Base-by-base conservation (phyloP, 2,797 vertebrate species). In the Brotogeris chrysoptera region DNA sequence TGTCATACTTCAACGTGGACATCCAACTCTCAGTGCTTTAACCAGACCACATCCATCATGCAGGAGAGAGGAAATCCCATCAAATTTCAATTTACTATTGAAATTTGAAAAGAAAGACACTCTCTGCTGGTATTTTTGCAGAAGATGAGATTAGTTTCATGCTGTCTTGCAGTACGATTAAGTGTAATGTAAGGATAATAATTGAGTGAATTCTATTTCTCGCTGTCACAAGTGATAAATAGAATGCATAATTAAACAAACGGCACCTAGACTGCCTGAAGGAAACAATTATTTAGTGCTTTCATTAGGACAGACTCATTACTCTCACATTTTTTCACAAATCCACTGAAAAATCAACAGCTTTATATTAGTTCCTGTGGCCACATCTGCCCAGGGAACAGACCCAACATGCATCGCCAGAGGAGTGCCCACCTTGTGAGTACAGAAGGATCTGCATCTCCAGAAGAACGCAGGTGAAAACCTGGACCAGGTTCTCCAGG, bases 371-470 rank as follows among this genome's bases (percentile, higher is more conserved):
- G 59, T 24, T 88, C 41, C 64, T 12, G 11, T 13, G 21, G 77
- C 36, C 27, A 20, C 71, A 64, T 64, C 27, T 61, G 63, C 63
- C 47, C 66, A 52, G 55, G 38, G 32, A 82, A 34, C 21, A 73
- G 69, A 76, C 16, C n/a, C 30, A 80, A 64, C 0, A 0, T 23
- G 14, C 53, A 86, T 19, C 2, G 1, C 24, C 1, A 1, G 30
- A n/a, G 6, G 5, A 68, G 30, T 0, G 49, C 98, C 96, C 92
- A 99, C 99, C 99, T 97, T 99, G 99, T 19, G 99, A 99, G 97
- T 98, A 99, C 49, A 99, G 98, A 80, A 99, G 98, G 95, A 99
- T 98, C 97, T 99, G 99, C 97, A 99, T 99, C 98, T 99, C 99
- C 94, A 99, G 97, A 47, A 99, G 98, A 21, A 98, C 98, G 11